A percentile compares a stretch with the other conserved stretches of the same genome.
Conservation (phyloP, 2,113 vertebrate genomes). For the Philantomba maxwellii region DNA sequence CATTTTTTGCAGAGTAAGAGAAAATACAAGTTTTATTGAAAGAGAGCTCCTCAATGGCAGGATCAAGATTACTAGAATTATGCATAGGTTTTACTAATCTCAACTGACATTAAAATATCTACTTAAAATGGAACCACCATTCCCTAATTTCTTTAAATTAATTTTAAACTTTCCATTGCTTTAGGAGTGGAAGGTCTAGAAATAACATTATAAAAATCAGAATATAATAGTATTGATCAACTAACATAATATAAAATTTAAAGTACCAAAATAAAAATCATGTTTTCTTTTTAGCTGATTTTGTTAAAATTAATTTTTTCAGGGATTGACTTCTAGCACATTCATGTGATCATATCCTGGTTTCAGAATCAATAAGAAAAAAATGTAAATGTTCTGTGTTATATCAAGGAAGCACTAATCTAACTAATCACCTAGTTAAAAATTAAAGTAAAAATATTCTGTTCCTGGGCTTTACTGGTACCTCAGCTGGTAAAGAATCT, state of each 20-base stretch:
- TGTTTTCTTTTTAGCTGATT: not conserved
- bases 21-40: not conserved
- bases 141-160: conserved; percentile 5
- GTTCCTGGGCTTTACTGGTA: not conserved
- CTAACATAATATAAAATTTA: not conserved
- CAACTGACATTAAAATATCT: not conserved
- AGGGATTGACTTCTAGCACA: not conserved
- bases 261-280: conserved; percentile 15
- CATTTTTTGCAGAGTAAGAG: not conserved
- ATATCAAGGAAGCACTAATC: not conserved
- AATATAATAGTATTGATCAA: not conserved
- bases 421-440: not conserved
- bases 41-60: not conserved
- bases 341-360: not conserved
- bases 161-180: conserved; percentile 19
- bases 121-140: not conserved
- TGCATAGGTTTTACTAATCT: not conserved
- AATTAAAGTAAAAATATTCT: not conserved
- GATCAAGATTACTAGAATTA: not conserved
- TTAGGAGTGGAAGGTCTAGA: not conserved
- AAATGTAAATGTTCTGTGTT: not conserved
- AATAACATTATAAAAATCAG: conserved; percentile 1
- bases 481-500: not conserved
- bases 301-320: conserved; percentile 33
- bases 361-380: conserved; percentile 6